Evolutionary conservation across 2,888 invertebrate species (phyloP).

Genomic region (Clunio marinus): DNA sequence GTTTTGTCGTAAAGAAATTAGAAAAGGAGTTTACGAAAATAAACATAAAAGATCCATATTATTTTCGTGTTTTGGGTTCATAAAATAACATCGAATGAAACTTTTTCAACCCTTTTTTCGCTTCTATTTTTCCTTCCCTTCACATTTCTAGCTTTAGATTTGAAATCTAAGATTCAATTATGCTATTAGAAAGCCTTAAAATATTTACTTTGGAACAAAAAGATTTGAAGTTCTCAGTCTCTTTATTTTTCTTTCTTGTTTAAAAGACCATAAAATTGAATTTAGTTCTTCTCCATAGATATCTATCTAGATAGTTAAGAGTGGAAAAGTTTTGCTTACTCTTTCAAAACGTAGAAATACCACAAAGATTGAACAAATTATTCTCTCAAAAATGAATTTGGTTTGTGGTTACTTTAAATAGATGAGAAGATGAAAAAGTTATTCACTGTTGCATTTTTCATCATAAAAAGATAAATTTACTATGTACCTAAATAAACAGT

Average conservation of each 20-base stretch:
- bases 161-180: constrained; percentile 14
- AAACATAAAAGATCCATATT: constrained; percentile 11
- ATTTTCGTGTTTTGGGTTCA: not conserved
- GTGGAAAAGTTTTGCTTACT: constrained; percentile 2
- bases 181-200: constrained; percentile 11
- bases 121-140: not conserved
- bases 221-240: not conserved
- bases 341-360: not conserved
- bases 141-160: not conserved
- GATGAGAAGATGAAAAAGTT: too few relatives aligned
- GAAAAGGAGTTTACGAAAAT: constrained; percentile 8
- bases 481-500: too few relatives aligned
- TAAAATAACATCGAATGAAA: not conserved
- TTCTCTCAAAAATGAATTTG: too few relatives aligned
- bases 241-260: not conserved
- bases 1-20: constrained; percentile 13
- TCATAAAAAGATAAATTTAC: too few relatives aligned
- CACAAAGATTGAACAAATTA: constrained; percentile 1
- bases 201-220: not conserved
- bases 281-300: not conserved
- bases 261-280: not conserved
- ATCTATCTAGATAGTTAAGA: not conserved
- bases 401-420: too few relatives aligned
- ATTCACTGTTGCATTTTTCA: too few relatives aligned
- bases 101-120: constrained; percentile 2